These are phyloP conservation scores for Holocentrus rufus DNA, from an alignment of 2,797 vertebrate species.

Conservation along the genomic window DNA sequence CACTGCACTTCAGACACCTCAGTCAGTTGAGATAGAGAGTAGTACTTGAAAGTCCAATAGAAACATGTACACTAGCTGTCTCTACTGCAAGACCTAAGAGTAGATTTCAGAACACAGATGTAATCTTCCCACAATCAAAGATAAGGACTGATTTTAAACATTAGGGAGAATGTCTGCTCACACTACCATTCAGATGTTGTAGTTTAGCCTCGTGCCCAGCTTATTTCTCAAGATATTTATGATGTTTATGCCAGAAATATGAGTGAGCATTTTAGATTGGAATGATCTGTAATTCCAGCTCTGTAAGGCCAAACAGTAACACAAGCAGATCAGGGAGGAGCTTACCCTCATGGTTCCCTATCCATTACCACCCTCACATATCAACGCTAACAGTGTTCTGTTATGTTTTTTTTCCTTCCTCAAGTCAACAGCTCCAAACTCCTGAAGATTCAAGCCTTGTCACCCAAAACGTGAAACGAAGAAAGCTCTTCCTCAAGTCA, in stretches of 20 bases:
- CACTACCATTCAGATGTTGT: constrained; percentile 12
- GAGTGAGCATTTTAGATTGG: constrained; percentile 30
- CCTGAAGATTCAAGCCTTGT: constrained; percentile 73
- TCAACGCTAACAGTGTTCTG: constrained; percentile 87
- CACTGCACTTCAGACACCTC: constrained; percentile 68
- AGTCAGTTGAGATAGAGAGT: constrained; percentile 45
- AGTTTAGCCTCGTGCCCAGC: constrained; percentile 11
- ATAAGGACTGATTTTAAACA: constrained; percentile 24
- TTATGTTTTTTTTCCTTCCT: constrained; percentile 83
- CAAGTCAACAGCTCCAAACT: constrained; percentile 84
- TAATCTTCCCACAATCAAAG: constrained; percentile 17
- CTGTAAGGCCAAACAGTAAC: constrained; percentile 33
- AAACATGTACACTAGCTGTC: constrained; percentile 9
- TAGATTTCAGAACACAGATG: constrained; percentile 33
- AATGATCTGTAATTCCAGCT: constrained; percentile 33
- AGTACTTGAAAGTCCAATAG: constrained; percentile 24
- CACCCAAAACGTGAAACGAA: constrained; percentile 57
- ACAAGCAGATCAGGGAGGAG: constrained; percentile 59
- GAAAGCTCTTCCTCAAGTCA: constrained; percentile 43
- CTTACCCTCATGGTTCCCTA: constrained; percentile 65
- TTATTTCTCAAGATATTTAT: constrained; percentile 22
- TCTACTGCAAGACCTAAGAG: constrained; percentile 9
- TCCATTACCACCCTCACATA: constrained; percentile 73
- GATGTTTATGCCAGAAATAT: constrained; percentile 20
- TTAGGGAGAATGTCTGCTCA: constrained; percentile 20